Percentiles rank a stretch among this genome's conserved stretches.
Evolutionary conservation across 2,888 invertebrate species (phyloP).

Genomic region (Ochlodes sylvanus): DNA sequence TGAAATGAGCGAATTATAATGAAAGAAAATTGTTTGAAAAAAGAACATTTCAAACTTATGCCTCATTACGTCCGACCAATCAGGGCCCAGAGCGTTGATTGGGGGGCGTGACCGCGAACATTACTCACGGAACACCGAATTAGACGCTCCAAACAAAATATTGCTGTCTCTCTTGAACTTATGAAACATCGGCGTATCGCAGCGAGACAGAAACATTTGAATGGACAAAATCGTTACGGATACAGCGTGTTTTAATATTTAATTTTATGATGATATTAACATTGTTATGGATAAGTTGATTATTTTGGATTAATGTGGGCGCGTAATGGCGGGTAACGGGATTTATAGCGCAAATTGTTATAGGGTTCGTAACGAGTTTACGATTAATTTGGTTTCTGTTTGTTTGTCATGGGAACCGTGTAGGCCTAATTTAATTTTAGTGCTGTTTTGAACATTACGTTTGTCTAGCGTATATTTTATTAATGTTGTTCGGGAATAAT

Average conservation of each 20-base stretch:
- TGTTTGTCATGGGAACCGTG: slow-evolving; percentile 33
- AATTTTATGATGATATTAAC: slow-evolving; percentile 77
- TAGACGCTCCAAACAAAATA: slow-evolving; percentile 45
- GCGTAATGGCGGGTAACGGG: slow-evolving; percentile 64
- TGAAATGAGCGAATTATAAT: slow-evolving; percentile 52
- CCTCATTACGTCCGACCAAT: slow-evolving; percentile 73
- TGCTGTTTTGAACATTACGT: not conserved
- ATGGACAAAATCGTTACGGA: slow-evolving; percentile 54
- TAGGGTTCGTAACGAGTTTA: slow-evolving; percentile 38
- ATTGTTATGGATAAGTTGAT: slow-evolving; percentile 77
- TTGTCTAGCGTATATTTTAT: slow-evolving; percentile 1
- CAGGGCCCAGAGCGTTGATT: slow-evolving; percentile 66
- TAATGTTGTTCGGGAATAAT: not conserved
- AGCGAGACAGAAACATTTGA: slow-evolving; percentile 59
- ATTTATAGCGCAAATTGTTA: slow-evolving; percentile 45
- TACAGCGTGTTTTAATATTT: slow-evolving; percentile 78
- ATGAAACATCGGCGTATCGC: slow-evolving; percentile 6
- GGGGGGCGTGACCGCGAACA: slow-evolving; percentile 77
- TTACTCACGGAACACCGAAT: slow-evolving; percentile 64
- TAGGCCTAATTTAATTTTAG: slow-evolving; percentile 16
- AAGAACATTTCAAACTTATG: slow-evolving; percentile 68
- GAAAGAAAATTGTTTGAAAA: slow-evolving; percentile 70
- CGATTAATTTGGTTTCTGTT: slow-evolving; percentile 36
- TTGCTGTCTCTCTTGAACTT: slow-evolving; percentile 53
- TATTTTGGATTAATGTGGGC: slow-evolving; percentile 71